Base-by-base conservation (phyloP, 2,888 invertebrate genomes). In the Acanthosoma haemorrhoidale region DNA sequence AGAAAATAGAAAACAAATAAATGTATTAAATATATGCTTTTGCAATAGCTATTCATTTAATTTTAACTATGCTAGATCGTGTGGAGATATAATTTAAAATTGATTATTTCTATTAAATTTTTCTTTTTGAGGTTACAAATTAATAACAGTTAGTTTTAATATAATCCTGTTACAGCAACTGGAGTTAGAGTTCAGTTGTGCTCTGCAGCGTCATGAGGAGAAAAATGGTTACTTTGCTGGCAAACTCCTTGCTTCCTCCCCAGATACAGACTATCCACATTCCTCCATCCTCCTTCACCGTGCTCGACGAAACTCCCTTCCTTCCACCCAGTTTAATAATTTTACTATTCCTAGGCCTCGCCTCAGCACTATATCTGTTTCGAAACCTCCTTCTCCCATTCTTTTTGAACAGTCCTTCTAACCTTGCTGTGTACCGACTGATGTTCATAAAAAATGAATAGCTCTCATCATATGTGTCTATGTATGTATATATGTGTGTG, bases 161-260 rank as follows among this genome's bases (percentile, higher is more conserved):
- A 51, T 51, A 29, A 51, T 51, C 6, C 21, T 51, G 51, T 67
- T 67, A 16, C 67, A 67, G 67, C 51, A 51, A 67, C 71, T 75
- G 73, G 76, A 75, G 72, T 66, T 70, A 60, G 71, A 75, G 71
- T 73, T 75, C 63, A 70, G 71, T 66, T 70, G 70, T 66, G 74
- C 76, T 61, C 64, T 76, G 71, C 69, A 73, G 60, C 69, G 70
- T 34, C 71, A 73, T 70, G 75, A 75, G 60, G 66, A 51, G 41
- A 59, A 68, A 11, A 31, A 66, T 43, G 43, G 66, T 43, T 73
- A 73, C 70, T 43, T 67, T 25, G 41, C 70, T 36, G 71, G 73
- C 11, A 66, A 51, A 31, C 63, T 59, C 29, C 38, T 68, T 9
- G 16, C 51, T 13, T 57, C 32, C 31, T 67, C 67, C 9, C 59